Evolutionary conservation across 2,113 vertebrate genomes (phyloP).

Genomic region (Chiloscyllium plagiosum): DNA sequence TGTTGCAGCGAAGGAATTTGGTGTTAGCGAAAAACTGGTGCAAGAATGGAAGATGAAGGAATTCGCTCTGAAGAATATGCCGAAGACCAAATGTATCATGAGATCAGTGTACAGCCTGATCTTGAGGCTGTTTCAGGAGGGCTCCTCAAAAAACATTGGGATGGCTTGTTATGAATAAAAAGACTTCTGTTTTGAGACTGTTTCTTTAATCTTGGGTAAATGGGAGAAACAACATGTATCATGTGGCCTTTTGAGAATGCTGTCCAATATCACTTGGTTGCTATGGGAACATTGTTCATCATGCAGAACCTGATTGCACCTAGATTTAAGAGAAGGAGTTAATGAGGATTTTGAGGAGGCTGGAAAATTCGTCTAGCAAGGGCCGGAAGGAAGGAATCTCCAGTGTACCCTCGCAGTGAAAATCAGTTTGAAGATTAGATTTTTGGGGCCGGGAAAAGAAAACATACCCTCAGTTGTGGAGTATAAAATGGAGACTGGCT

Average conservation of each 20-base stretch:
- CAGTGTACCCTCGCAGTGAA: not conserved
- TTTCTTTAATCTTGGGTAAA: not conserved
- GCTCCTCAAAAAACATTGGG: not conserved
- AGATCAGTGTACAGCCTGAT: not conserved
- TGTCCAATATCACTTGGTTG: not conserved
- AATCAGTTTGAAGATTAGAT: not conserved
- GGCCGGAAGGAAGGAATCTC: not conserved
- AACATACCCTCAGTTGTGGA: not conserved
- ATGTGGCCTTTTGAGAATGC: not conserved
- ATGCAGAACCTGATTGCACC: not conserved
- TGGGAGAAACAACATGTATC: not conserved
- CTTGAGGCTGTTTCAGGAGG: not conserved
- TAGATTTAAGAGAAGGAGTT: not conserved
- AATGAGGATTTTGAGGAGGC: not conserved
- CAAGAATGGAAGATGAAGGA: not conserved
- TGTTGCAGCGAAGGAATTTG: not conserved
- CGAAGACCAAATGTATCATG: not conserved
- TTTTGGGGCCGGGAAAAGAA: not conserved
- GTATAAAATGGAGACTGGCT: not conserved
- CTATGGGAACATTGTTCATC: not conserved
- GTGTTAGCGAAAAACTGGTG: not conserved
- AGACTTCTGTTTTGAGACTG: not conserved
- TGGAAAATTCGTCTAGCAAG: not conserved
- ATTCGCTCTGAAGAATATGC: not conserved
- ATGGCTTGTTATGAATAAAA: not conserved